Evolutionary conservation across 30 jellyfish, hydroid and myxozoan genomes (phyloP).

Genomic region (Aurelia coerulea): DNA sequence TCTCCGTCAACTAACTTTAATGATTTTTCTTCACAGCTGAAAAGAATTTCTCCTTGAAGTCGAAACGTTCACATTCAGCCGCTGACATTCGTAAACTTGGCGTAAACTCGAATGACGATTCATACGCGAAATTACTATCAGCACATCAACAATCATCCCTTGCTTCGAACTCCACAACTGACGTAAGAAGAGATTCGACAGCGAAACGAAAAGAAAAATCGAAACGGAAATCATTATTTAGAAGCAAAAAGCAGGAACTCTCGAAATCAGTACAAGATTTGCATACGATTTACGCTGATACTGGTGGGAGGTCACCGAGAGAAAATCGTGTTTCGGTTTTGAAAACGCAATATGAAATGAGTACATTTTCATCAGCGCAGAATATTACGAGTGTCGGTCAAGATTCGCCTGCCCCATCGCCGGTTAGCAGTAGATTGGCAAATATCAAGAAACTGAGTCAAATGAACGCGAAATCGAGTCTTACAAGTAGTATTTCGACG

Average conservation of each 20-base stretch:
- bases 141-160: not conserved
- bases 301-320: conserved; percentile 8
- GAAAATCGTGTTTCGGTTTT: conserved; percentile 24
- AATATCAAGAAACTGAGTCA: conserved; percentile 3
- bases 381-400: not conserved
- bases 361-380: conserved; percentile 4
- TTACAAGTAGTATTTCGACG: not conserved
- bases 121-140: not conserved
- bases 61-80: conserved; percentile 43
- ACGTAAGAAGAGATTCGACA: not conserved
- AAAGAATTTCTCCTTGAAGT: conserved; percentile 8
- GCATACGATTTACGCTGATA: not conserved
- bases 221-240: conserved; percentile 15
- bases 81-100: conserved; percentile 29
- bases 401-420: not conserved
- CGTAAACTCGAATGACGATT: conserved; percentile 18
- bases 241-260: conserved; percentile 9
- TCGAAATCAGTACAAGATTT: conserved; percentile 1
- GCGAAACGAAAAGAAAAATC: not conserved
- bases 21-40: not conserved
- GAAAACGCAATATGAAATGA: not conserved
- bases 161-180: not conserved
- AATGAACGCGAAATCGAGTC: not conserved
- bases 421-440: conserved; percentile 1
- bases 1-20: too few relatives aligned